Evolutionary conservation across 2,888 invertebrate species (phyloP).

Genomic region (Molanna angustata): DNA sequence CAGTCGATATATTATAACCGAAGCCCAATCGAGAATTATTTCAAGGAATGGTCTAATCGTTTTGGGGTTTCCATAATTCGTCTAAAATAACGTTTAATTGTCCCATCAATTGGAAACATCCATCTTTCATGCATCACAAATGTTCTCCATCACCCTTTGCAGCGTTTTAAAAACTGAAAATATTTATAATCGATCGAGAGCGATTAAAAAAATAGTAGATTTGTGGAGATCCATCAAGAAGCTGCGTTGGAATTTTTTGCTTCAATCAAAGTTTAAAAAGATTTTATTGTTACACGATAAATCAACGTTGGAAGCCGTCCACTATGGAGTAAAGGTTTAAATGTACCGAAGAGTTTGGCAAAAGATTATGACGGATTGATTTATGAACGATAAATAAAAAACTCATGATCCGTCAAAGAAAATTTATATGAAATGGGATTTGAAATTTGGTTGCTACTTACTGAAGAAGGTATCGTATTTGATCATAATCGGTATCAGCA

Average conservation of each 20-base stretch:
- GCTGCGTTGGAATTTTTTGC: slow-evolving; percentile 4
- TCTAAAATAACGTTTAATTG: slow-evolving; percentile 29
- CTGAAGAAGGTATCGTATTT: too few relatives aligned
- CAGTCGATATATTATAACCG: too few relatives aligned
- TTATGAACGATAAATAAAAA: too few relatives aligned
- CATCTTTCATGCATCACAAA: slow-evolving; percentile 24
- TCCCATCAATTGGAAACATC: slow-evolving; percentile 12
- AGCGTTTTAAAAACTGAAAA: not conserved
- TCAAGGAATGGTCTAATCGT: too few relatives aligned
- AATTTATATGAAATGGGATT: too few relatives aligned
- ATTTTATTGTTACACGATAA: slow-evolving; percentile 7
- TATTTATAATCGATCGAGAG: not conserved
- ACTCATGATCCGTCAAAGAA: too few relatives aligned
- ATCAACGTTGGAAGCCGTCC: too few relatives aligned
- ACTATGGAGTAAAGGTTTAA: too few relatives aligned
- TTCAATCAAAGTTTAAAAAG: slow-evolving; percentile 7
- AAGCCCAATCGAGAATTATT: slow-evolving; percentile 23
- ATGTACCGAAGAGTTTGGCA: too few relatives aligned
- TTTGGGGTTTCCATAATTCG: slow-evolving; percentile 30
- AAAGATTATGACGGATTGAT: too few relatives aligned
- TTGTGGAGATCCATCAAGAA: slow-evolving; percentile 5
- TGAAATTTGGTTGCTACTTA: too few relatives aligned
- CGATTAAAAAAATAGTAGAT: slow-evolving; percentile 2
- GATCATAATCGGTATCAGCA: too few relatives aligned
- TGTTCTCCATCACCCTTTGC: not conserved